phyloP scores from a whole-genome alignment of 2,888 invertebrate species.

The Oxyscelio sp. region DNA sequence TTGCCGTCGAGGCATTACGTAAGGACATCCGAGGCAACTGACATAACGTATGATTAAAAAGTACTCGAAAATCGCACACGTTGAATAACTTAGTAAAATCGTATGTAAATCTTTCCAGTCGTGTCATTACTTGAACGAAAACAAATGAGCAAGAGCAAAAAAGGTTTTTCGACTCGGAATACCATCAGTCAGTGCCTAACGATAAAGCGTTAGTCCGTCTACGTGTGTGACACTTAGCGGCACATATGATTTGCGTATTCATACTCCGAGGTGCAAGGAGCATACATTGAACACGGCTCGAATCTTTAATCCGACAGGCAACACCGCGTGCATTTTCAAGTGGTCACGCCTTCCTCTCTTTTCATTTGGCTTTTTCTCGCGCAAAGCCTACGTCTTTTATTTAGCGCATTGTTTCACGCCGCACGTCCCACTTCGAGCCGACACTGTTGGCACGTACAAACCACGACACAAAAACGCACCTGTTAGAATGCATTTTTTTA shows the following conservation, averaged over 20 bases:
- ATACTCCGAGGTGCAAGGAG: slow-evolving; percentile 70
- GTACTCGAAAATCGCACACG: slow-evolving; percentile 8
- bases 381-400: slow-evolving; percentile 35
- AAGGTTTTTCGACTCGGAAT: slow-evolving; percentile 13
- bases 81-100: slow-evolving; percentile 41
- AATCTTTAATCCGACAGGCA: slow-evolving; percentile 85
- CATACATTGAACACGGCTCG: slow-evolving; percentile 81
- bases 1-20: background rate
- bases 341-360: slow-evolving; percentile 76
- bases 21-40: background rate
- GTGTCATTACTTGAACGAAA: slow-evolving; percentile 37
- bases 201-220: slow-evolving; percentile 33
- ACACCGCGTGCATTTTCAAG: slow-evolving; percentile 83
- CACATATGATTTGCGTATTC: slow-evolving; percentile 82
- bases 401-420: slow-evolving; percentile 52
- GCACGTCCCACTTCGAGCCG: slow-evolving; percentile 44
- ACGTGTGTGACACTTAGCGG: slow-evolving; percentile 69
- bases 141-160: slow-evolving; percentile 41
- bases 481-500: slow-evolving; percentile 34
- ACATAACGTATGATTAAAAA: slow-evolving; percentile 25
- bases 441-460: slow-evolving; percentile 27
- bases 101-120: slow-evolving; percentile 42
- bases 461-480: slow-evolving; percentile 60
- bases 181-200: slow-evolving; percentile 30
- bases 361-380: slow-evolving; percentile 45